phyloP scores from a whole-genome alignment of 2,888 invertebrate genomes.

The Stenodera caucasica region DNA sequence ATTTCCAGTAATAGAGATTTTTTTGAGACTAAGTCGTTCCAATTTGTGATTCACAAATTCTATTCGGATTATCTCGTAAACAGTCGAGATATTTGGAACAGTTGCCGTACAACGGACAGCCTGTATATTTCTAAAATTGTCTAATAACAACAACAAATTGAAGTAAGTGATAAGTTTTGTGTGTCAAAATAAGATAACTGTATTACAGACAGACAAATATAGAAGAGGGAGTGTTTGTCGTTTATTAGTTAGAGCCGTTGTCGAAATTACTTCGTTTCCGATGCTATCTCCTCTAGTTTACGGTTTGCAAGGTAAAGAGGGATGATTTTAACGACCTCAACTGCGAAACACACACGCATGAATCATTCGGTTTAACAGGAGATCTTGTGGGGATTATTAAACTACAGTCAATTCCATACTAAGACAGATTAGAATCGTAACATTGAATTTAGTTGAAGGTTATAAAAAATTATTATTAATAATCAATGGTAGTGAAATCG shows the following conservation, averaged over 20 bases:
- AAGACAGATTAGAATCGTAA: background rate
- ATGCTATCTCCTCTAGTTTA: slow-evolving; percentile 9
- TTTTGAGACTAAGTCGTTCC: too few relatives aligned
- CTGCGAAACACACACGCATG: background rate
- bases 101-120: too few relatives aligned
- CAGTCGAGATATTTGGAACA: too few relatives aligned
- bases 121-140: too few relatives aligned
- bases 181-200: slow-evolving; percentile 44
- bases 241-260: slow-evolving; percentile 6
- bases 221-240: slow-evolving; percentile 6
- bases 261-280: slow-evolving; percentile 18
- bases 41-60: too few relatives aligned
- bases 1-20: too few relatives aligned
- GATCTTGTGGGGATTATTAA: background rate
- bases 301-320: background rate
- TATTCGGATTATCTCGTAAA: too few relatives aligned
- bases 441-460: background rate
- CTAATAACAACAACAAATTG: slow-evolving; percentile 44
- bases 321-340: slow-evolving; percentile 5
- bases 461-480: too few relatives aligned
- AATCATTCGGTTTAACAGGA: background rate
- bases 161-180: slow-evolving; percentile 43
- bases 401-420: background rate
- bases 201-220: slow-evolving; percentile 29
- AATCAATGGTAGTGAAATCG: too few relatives aligned